Conservation (phyloP, 2,888 invertebrate genomes). For the Amphimallon solstitiale region DNA sequence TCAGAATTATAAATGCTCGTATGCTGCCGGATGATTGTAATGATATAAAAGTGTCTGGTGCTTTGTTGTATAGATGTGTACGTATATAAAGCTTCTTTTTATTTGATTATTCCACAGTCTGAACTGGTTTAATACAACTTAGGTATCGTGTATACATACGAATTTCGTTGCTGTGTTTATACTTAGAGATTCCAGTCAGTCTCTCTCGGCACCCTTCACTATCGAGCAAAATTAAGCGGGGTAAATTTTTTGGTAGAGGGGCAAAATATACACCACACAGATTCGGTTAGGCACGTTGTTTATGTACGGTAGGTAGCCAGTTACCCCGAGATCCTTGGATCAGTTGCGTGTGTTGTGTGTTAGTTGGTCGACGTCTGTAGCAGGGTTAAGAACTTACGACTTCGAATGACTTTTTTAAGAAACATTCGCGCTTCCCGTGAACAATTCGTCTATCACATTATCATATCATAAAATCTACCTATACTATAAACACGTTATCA, state of each 20-base stretch:
- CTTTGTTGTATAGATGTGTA: neutral
- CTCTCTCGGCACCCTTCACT: conserved; percentile 24
- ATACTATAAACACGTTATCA: no score
- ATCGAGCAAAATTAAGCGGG: conserved; percentile 35
- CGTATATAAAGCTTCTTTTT: conserved; percentile 13
- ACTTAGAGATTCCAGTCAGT: conserved; percentile 5
- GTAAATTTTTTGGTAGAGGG: conserved; percentile 37
- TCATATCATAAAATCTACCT: no score
- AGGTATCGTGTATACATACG: no score
- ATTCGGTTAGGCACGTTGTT: conserved; percentile 36
- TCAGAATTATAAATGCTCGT: no score
- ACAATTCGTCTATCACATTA: no score
- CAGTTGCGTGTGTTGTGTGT: conserved; percentile 14
- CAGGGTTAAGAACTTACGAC: neutral
- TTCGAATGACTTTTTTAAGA: no score
- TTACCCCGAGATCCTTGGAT: conserved; percentile 27
- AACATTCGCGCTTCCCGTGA: no score
- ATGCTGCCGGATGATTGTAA: no score
- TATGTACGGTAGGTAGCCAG: conserved; percentile 37
- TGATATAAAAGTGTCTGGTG: conserved; percentile 7
- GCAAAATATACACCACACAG: conserved; percentile 24
- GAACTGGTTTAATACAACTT: conserved; percentile 8
- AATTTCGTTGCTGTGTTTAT: neutral
- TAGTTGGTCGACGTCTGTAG: conserved; percentile 11
- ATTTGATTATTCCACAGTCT: conserved; percentile 15